These are phyloP conservation scores for Pecten maximus DNA, from an alignment of 2,888 invertebrate genomes.

Conservation along the genomic window DNA sequence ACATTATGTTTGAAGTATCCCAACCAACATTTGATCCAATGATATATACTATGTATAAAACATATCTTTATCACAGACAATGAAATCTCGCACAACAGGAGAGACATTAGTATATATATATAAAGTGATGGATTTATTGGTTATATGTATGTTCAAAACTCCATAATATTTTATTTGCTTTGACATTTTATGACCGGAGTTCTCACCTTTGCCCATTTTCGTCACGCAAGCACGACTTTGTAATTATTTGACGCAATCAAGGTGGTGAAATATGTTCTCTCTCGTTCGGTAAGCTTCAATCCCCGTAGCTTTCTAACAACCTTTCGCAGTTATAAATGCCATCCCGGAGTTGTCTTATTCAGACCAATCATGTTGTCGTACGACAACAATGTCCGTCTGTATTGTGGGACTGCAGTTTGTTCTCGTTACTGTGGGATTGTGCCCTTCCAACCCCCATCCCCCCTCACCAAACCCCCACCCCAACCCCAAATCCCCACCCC, in stretches of 20 bases:
- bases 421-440: background rate
- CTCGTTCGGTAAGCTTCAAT: background rate
- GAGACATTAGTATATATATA: background rate
- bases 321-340: background rate
- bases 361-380: background rate
- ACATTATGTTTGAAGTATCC: no score
- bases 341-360: background rate
- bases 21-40: no score
- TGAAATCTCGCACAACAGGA: no score
- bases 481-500: no score
- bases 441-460: no score
- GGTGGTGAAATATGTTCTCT: background rate
- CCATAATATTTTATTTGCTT: background rate
- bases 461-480: no score
- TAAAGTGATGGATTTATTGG: background rate
- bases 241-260: background rate
- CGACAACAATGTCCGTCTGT: background rate
- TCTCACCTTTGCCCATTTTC: slow-evolving; percentile 30
- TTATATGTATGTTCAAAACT: background rate
- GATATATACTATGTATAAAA: no score
- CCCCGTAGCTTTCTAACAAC: background rate
- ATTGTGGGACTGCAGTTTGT: background rate
- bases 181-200: background rate
- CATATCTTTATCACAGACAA: no score
- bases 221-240: background rate